Percentiles rank a stretch among this genome's conserved stretches.
These are phyloP conservation scores for Hydropsyche tenuis DNA, from an alignment of 1,140 invertebrate genomes.

Conservation along the genomic window DNA sequence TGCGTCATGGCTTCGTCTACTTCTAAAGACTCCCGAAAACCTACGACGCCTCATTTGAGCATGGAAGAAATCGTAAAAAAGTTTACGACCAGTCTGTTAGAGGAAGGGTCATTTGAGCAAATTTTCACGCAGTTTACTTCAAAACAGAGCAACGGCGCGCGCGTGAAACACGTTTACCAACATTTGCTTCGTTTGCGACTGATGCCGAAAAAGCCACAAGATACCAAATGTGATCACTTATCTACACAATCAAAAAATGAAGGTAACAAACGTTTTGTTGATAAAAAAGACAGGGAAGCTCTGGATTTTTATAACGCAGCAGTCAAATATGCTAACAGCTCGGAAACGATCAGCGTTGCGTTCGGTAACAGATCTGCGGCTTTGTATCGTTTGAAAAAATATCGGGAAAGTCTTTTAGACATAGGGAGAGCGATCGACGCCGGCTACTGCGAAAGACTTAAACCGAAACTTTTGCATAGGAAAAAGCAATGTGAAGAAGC, in stretches of 20 bases:
- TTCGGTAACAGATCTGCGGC: slow-evolving; percentile 72
- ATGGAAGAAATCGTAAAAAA: too few relatives aligned
- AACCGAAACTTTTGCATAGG: too few relatives aligned
- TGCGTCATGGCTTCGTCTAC: too few relatives aligned
- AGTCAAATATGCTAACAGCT: slow-evolving; percentile 63
- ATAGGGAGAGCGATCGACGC: slow-evolving; percentile 59
- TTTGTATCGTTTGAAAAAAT: slow-evolving; percentile 68
- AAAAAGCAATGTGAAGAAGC: slow-evolving; percentile 33
- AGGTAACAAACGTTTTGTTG: not conserved
- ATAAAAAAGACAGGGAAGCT: not conserved
- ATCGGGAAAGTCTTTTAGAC: slow-evolving; percentile 67
- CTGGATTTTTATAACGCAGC: slow-evolving; percentile 66
- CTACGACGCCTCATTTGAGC: too few relatives aligned
- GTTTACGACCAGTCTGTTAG: too few relatives aligned
- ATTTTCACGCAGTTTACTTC: too few relatives aligned
- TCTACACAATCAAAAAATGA: not conserved
- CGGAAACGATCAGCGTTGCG: slow-evolving; percentile 67
- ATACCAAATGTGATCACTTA: not conserved
- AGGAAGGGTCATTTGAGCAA: too few relatives aligned
- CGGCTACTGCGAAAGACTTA: too few relatives aligned
- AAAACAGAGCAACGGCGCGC: not conserved
- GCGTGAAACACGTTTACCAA: not conserved
- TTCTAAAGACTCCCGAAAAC: too few relatives aligned
- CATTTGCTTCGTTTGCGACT: not conserved
- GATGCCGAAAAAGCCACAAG: not conserved